phyloP scores from a whole-genome alignment of 2,888 invertebrate species.

The Pristionchus japonicus region DNA sequence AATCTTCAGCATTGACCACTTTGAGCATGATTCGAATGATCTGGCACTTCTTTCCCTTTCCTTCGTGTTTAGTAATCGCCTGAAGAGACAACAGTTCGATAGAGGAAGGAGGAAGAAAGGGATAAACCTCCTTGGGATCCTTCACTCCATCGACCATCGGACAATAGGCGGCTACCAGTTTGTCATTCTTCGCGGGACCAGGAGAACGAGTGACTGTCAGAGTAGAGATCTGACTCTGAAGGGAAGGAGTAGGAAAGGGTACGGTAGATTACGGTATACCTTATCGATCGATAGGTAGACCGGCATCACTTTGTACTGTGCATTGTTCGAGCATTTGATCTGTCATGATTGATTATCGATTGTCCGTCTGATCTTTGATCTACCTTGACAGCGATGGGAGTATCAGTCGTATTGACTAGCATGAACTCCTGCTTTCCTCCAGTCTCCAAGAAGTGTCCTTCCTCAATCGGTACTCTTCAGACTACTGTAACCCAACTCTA shows the following conservation, averaged over 20 bases:
- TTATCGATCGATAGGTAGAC: slow-evolving; percentile 16
- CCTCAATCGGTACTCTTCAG: not conserved
- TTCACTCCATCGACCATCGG: slow-evolving; percentile 27
- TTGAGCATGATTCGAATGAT: slow-evolving; percentile 41
- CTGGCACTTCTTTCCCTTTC: slow-evolving; percentile 36
- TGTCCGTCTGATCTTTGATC: not conserved
- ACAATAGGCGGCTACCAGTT: slow-evolving; percentile 24
- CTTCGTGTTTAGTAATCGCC: slow-evolving; percentile 3
- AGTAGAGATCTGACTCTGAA: slow-evolving; percentile 39
- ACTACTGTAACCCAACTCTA: not conserved
- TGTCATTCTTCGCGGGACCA: slow-evolving; percentile 36
- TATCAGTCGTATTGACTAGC: slow-evolving; percentile 35
- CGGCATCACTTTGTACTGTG: not conserved
- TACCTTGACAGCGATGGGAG: slow-evolving; percentile 26
- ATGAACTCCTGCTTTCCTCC: slow-evolving; percentile 23
- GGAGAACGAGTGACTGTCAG: slow-evolving; percentile 30
- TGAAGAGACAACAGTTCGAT: not conserved
- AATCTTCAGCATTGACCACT: slow-evolving; percentile 45
- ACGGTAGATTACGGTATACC: not conserved
- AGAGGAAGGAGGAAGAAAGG: not conserved
- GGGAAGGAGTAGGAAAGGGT: not conserved
- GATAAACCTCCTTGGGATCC: slow-evolving; percentile 31
- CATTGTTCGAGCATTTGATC: slow-evolving; percentile 41
- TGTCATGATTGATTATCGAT: slow-evolving; percentile 1
- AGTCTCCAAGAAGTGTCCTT: slow-evolving; percentile 35